These are phyloP conservation scores for Napeogenes sylphis DNA, from an alignment of 2,888 invertebrate genomes.

Conservation along the genomic window DNA sequence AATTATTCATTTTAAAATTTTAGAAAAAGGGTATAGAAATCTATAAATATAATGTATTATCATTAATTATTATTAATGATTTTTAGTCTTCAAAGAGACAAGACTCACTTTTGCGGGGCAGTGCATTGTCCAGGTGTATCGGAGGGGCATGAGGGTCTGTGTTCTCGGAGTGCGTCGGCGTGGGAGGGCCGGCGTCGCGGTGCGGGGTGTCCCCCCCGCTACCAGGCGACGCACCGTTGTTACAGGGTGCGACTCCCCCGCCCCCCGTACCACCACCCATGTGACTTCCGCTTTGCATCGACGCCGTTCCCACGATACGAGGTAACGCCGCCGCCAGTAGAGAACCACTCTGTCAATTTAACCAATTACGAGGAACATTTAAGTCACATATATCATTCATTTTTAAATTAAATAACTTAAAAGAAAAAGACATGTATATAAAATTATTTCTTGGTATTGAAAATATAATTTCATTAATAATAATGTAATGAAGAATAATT, in stretches of 20 bases:
- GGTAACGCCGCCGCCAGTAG: slow-evolving; percentile 80
- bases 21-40: no score
- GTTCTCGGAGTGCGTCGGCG: slow-evolving; percentile 71
- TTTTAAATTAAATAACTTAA: no score
- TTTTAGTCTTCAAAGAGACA: neutral
- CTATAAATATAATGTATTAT: no score
- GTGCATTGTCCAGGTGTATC: slow-evolving; percentile 72
- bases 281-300: slow-evolving; percentile 58
- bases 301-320: slow-evolving; percentile 73
- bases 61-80: no score
- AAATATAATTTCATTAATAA: no score
- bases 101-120: slow-evolving; percentile 67
- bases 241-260: slow-evolving; percentile 38
- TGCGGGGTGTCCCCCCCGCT: slow-evolving; percentile 57
- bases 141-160: slow-evolving; percentile 67
- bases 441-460: no score
- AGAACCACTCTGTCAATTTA: slow-evolving; percentile 61
- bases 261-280: slow-evolving; percentile 35
- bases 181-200: slow-evolving; percentile 70
- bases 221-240: slow-evolving; percentile 45
- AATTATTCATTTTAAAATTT: no score
- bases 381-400: no score
- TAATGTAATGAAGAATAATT: neutral
- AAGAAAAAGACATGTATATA: no score
- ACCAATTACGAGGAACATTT: neutral